Percentiles rank a stretch among this genome's conserved stretches.
Conservation (phyloP, 2,888 invertebrate genomes). For the Cynaeus angustus region DNA sequence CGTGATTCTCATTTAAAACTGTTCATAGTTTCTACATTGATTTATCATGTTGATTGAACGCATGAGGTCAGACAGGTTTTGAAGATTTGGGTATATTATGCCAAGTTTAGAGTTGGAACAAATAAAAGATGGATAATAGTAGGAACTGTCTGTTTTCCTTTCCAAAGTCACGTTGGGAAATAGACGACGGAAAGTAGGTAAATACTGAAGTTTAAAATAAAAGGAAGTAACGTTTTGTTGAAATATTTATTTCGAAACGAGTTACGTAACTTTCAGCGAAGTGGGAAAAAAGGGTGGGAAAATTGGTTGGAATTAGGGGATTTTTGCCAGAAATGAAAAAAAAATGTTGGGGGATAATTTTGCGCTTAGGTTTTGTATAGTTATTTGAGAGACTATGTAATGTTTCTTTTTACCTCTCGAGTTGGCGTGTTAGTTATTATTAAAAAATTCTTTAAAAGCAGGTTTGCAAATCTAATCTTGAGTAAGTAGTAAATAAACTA, state of each 20-base stretch:
- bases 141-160: neutral
- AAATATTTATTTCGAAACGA: neutral
- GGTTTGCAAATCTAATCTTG: too few relatives aligned
- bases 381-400: too few relatives aligned
- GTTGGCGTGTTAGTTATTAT: too few relatives aligned
- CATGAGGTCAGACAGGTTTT: neutral
- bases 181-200: neutral
- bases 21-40: neutral
- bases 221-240: constrained; percentile 2
- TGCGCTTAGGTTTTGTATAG: too few relatives aligned
- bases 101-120: constrained; percentile 1
- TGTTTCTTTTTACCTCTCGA: too few relatives aligned
- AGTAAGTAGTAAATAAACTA: too few relatives aligned
- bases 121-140: constrained; percentile 2
- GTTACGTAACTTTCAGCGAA: neutral
- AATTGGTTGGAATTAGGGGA: neutral
- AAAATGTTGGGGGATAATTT: too few relatives aligned
- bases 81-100: neutral
- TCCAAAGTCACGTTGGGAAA: neutral
- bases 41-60: constrained; percentile 1
- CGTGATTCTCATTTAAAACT: constrained; percentile 1
- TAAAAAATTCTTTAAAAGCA: too few relatives aligned
- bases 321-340: neutral
- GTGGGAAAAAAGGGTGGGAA: neutral
- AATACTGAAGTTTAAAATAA: neutral